phyloP scores from a whole-genome alignment of 2,888 invertebrate species.

The Thecocarcelia acutangulata region DNA sequence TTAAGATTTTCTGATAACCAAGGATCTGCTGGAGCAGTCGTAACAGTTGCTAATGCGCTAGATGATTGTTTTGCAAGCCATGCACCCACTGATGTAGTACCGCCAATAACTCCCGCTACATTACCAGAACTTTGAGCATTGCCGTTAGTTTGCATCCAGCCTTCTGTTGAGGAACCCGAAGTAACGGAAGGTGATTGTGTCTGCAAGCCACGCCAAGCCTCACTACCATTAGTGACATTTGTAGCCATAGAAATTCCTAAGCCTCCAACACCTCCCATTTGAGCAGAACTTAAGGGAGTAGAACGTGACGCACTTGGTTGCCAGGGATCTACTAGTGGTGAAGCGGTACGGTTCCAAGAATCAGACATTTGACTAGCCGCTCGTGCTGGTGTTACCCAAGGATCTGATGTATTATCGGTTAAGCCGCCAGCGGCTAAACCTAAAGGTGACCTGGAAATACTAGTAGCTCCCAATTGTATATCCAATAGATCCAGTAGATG shows the following conservation, averaged over 20 bases:
- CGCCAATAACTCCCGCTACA: conserved; percentile 63
- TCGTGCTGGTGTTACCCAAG: conserved; percentile 87
- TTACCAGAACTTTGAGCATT: conserved; percentile 45
- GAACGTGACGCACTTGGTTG: conserved; percentile 73
- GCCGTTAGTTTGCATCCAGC: conserved; percentile 80
- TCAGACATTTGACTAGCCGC: conserved; percentile 83
- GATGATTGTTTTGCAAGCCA: conserved; percentile 77
- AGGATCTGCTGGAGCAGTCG: conserved; percentile 75
- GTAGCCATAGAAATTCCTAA: conserved; percentile 60
- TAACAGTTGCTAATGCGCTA: conserved; percentile 69
- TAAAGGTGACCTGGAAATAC: conserved; percentile 82
- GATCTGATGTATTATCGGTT: conserved; percentile 82
- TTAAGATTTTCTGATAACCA: conserved; percentile 75
- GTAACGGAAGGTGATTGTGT: conserved; percentile 81
- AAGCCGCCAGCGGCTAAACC: conserved; percentile 77
- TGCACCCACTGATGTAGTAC: conserved; percentile 74
- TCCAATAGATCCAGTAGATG: conserved; percentile 92
- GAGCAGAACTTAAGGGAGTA: conserved; percentile 70
- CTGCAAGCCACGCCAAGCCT: conserved; percentile 78
- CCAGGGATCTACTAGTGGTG: conserved; percentile 81
- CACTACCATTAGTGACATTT: conserved; percentile 70
- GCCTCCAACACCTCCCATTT: conserved; percentile 74
- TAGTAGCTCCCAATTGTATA: conserved; percentile 87
- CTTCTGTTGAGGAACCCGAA: conserved; percentile 81
- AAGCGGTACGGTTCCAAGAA: conserved; percentile 80